Base-by-base conservation (phyloP, 2,797 vertebrate species). In the Poeciliopsis infans region DNA sequence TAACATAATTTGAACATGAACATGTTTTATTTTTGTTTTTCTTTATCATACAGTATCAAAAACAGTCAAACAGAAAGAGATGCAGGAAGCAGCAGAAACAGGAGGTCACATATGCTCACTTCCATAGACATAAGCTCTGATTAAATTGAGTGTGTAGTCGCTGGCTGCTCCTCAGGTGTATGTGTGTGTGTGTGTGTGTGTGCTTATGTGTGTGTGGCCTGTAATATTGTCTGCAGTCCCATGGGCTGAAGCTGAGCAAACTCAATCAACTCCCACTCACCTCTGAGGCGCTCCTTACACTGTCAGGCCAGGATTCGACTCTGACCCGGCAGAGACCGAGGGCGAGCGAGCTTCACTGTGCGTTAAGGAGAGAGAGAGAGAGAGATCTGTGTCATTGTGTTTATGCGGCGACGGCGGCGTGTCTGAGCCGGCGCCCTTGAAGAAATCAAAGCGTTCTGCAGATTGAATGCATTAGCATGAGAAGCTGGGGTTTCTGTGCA, bases 201-300 rank as follows among this genome's bases (percentile, higher is more conserved):
- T 45, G 43, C 39, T 15, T 16, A 15, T 43, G 6, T 55, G 71
- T 80, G 78, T 91, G 87, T 86, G 87, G 91, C 88, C 86, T 94
- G 91, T 92, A 94, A 94, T 95, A 95, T 94, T 94, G 92, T 94
- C 91, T 93, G 88, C 82, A 79, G 91, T 94, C 94, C 91, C 93
- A 88, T 83, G 91, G 91, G 94, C 91, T 91, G 91, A 69, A 87
- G 91, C 91, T 94, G 93, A 93, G 92, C 91, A 95, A 95, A 95
- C 93, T 95, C 94, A 95, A 95, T 94, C 94, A 95, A 94, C 94
- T 95, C 91, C 92, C 92, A 93, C 94, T 94, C 93, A 93, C 92
- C 92, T 93, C 91, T 89, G 87, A 88, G 87, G 69, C 82, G 85
- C 86, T 75, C 87, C 82, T 79, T 77, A 81, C 83, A 90, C 86